These are phyloP conservation scores for Acleris emargana DNA, from an alignment of 2,888 invertebrate genomes.

Conservation along the genomic window DNA sequence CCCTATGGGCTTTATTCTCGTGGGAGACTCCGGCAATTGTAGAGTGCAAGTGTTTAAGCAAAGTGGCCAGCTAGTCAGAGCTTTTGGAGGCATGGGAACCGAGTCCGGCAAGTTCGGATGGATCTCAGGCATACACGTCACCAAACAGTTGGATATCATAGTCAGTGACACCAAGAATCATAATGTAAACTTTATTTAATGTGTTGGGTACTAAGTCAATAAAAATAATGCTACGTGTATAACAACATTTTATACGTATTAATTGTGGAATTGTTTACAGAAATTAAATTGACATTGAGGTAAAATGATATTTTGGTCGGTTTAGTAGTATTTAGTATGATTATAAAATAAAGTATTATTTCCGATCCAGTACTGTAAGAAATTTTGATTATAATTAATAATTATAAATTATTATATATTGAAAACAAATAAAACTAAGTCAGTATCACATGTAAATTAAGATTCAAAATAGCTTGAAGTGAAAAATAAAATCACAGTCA, in stretches of 20 bases:
- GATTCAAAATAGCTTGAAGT: slow-evolving; percentile 31
- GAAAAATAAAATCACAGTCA: slow-evolving; percentile 27
- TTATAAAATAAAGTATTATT: not conserved
- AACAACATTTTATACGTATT: slow-evolving; percentile 56
- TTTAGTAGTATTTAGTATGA: slow-evolving; percentile 9
- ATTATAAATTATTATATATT: too few relatives aligned
- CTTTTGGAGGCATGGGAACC: slow-evolving; percentile 83
- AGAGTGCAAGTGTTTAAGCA: slow-evolving; percentile 90
- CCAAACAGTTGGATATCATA: slow-evolving; percentile 84
- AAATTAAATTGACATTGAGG: slow-evolving; percentile 49
- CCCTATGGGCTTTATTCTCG: slow-evolving; percentile 88
- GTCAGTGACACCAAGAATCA: slow-evolving; percentile 85
- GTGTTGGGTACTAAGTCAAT: not conserved
- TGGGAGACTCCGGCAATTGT: slow-evolving; percentile 91
- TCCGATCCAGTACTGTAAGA: not conserved
- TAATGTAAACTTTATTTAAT: slow-evolving; percentile 69
- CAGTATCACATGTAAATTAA: slow-evolving; percentile 43
- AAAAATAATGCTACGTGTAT: slow-evolving; percentile 41
- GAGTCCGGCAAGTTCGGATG: slow-evolving; percentile 84
- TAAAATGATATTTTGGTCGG: slow-evolving; percentile 13
- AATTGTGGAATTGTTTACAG: slow-evolving; percentile 48
- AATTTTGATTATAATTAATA: not conserved
- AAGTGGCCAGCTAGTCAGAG: slow-evolving; percentile 86
- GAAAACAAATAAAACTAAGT: too few relatives aligned
- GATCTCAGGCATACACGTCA: slow-evolving; percentile 87